phyloP scores from a whole-genome alignment of 2,888 invertebrate species.

The Andricus quercusramuli region DNA sequence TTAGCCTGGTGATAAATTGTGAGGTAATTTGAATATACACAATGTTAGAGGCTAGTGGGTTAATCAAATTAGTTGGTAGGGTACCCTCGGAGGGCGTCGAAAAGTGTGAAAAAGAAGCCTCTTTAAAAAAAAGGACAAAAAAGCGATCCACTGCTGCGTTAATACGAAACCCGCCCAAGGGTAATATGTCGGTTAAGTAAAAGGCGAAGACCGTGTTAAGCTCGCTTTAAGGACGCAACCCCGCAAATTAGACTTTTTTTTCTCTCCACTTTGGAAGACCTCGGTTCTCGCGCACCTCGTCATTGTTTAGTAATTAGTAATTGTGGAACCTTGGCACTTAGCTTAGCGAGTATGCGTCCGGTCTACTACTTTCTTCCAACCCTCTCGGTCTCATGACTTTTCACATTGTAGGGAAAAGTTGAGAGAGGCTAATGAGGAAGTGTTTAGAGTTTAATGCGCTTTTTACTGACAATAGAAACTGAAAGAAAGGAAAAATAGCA shows the following conservation, averaged over 20 bases:
- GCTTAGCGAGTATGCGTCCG: conserved; percentile 34
- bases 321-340: conserved; percentile 59
- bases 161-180: conserved; percentile 49
- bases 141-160: conserved; percentile 44
- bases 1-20: not conserved
- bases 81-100: not conserved
- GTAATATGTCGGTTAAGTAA: conserved; percentile 67
- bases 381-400: conserved; percentile 5
- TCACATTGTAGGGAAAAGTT: conserved; percentile 26
- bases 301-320: conserved; percentile 67
- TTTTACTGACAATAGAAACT: conserved; percentile 16
- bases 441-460: conserved; percentile 47
- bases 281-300: conserved; percentile 48
- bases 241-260: conserved; percentile 49
- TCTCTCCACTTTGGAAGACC: conserved; percentile 7
- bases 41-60: conserved; percentile 14
- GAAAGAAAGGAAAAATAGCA: not conserved
- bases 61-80: conserved; percentile 35
- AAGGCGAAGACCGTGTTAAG: conserved; percentile 55
- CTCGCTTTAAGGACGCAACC: conserved; percentile 47
- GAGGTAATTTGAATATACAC: conserved; percentile 16
- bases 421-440: conserved; percentile 23
- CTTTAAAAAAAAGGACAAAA: conserved; percentile 35
- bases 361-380: conserved; percentile 28
- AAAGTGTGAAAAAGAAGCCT: not conserved